These are phyloP conservation scores for Spodoptera exigua DNA, from an alignment of 2,888 invertebrate species.

Conservation along the genomic window DNA sequence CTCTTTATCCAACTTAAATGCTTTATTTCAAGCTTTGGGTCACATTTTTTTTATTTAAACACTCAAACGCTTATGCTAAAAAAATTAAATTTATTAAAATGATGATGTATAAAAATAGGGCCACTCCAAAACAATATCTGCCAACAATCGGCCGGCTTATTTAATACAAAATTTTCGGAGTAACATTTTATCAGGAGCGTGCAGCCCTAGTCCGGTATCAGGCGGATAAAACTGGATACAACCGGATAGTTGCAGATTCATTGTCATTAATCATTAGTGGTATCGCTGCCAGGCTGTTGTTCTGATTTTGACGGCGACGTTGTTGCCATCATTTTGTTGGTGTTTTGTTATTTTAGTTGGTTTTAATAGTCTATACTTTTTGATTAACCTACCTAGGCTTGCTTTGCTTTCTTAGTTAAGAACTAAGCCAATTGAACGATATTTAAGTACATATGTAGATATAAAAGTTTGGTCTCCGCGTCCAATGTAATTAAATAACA, in stretches of 20 bases:
- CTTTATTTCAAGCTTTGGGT: background rate
- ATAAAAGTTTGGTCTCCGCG: too few species aligned
- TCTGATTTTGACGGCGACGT: slow-evolving; percentile 30
- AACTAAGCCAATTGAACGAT: too few species aligned
- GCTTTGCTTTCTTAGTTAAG: too few species aligned
- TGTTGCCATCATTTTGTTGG: slow-evolving; percentile 30
- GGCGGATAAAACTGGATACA: slow-evolving; percentile 48
- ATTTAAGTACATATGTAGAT: too few species aligned
- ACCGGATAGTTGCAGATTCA: slow-evolving; percentile 51
- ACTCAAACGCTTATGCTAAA: slow-evolving; percentile 5
- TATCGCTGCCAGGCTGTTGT: slow-evolving; percentile 31
- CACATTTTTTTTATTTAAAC: slow-evolving; percentile 7
- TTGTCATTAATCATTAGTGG: slow-evolving; percentile 51
- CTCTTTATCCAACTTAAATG: background rate
- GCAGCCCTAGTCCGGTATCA: slow-evolving; percentile 47
- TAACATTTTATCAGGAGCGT: slow-evolving; percentile 35
- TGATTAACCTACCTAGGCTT: background rate
- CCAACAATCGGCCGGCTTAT: slow-evolving; percentile 22
- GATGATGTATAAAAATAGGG: slow-evolving; percentile 19
- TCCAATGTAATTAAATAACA: too few species aligned
- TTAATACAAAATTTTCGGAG: slow-evolving; percentile 33
- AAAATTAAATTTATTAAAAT: slow-evolving; percentile 16
- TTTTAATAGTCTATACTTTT: slow-evolving; percentile 5
- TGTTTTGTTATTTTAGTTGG: slow-evolving; percentile 6
- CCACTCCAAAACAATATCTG: slow-evolving; percentile 27